Evolutionary conservation across 2,797 vertebrate species (phyloP), one percentile per base, ranked within the genome.

Genomic region (Peromyscus melanophrys): DNA sequence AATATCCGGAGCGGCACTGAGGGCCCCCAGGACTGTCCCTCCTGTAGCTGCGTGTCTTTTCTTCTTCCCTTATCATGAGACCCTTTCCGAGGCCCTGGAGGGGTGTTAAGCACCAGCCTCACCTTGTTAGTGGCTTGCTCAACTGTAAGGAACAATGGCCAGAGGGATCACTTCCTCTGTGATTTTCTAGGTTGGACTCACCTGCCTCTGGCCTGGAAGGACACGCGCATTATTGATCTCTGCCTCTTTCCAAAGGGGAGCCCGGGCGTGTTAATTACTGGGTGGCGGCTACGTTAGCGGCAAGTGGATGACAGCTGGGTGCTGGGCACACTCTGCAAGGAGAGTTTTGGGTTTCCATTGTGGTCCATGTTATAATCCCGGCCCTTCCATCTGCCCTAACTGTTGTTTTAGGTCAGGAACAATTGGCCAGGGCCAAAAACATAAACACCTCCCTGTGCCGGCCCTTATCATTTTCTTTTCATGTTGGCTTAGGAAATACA

Each of bases 251-350:
- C 90, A 97, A 94, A 92, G 87, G 97, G 97, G 97, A 97, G 25
- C 59, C 96, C 61, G n/a, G 34, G 84, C n/a, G 46, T 90, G 84
- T 83, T 98, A 98, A 98, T 96, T 98, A 94, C 95, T 95, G 92
- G 92, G 97, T 96, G 96, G 91, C 77, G 85, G 96, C 92, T 40
- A n/a, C 23, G 0, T 52, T 92, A 83, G 95, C 57, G 27, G 80
- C 88, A 86, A 87, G 81, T 31, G 67, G 94, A 82, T 0, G 96
- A 91, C 98, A 98, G 97, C 97, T 98, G 98, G 14, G 49, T 82
- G 67, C 89, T 75, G 65, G 88, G 65, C 61, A 69, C 0, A 65
- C 90, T 91, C 89, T 96, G 87, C 63, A 92, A 91, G 93, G 65
- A 43, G 93, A 69, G 46, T 49, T 65, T 97, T 95, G 95, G 95